Base-by-base conservation (phyloP, 2,113 vertebrate species). In the Nipponia nippon region DNA sequence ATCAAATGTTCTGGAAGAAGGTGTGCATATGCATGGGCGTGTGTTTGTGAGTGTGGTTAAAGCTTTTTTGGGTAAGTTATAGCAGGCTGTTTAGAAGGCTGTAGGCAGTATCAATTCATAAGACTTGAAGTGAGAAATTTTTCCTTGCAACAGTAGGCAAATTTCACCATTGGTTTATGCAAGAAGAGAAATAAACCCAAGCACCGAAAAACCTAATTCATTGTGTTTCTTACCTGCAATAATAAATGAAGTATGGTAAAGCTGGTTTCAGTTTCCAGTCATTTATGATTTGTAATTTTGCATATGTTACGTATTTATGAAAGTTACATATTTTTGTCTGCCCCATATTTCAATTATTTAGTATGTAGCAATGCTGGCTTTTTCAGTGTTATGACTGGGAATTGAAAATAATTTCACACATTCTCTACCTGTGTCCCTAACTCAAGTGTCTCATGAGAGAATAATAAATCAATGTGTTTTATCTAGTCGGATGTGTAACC, bases 11-110 rank as follows among this genome's bases (percentile, higher is more conserved):
- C 72, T 49, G 13, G 26, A 72, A n/a, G 34, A 47, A 36, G 30
- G 10, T 20, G 10, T 66, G 34, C 50, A 8, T 30, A 18, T 15
- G 8, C 0, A 0, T n/a, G 36, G 10, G 9, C 1, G 2, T 36
- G 21, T 55, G 27, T 50, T 42, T 75, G 8, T 66, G 5, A 42
- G 5, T 40, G 27, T 8, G 15, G 16, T 62, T 91, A 62, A 69
- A 67, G 7, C 5, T 78, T 49, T 83, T 69, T 32, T 30, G 11
- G 38, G 8, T 72, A 66, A 53, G 25, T 42, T 71, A 17, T 10
- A 53, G 19, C 30, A 71, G n/a, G 9, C 27, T 72, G 8, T 55
- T 87, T 53, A 71, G 65, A 71, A 59, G 30, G 14, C 56, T 83
- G 17, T 59, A 53, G 16, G 7, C 11, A 29, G 73, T 49, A 79